A percentile compares a stretch with the other conserved stretches of the same genome.
phyloP scores from a whole-genome alignment of 2,797 vertebrate species.

The Ceryle rudis region DNA sequence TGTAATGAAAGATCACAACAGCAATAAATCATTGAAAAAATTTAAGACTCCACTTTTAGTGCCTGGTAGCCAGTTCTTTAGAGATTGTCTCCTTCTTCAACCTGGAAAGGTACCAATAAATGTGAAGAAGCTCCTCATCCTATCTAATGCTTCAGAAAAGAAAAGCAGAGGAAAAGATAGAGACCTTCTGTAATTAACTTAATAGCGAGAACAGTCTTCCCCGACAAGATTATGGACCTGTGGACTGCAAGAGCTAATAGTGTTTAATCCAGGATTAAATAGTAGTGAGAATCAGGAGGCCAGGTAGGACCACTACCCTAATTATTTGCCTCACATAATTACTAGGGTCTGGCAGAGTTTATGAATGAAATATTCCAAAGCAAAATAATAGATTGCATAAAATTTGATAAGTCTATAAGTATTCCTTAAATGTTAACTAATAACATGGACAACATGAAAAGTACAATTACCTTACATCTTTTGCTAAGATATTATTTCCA shows the following conservation, averaged over 20 bases:
- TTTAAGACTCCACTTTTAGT: background rate
- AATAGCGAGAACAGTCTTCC: conserved; percentile 40
- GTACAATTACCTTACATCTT: background rate
- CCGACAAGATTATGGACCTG: conserved; percentile 50
- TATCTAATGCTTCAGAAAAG: conserved; percentile 65
- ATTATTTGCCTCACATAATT: background rate
- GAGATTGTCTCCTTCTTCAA: conserved; percentile 22
- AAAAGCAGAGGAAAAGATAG: conserved; percentile 62
- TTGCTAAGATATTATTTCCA: background rate
- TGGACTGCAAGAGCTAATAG: conserved; percentile 48
- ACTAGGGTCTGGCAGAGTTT: background rate
- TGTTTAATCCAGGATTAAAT: conserved; percentile 58
- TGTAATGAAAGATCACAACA: background rate
- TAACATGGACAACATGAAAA: background rate
- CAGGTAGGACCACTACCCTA: background rate
- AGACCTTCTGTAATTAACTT: conserved; percentile 62
- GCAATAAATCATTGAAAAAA: background rate
- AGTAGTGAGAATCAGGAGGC: conserved; percentile 30
- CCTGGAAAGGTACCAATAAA: conserved; percentile 61
- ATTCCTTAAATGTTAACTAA: background rate
- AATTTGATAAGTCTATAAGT: background rate
- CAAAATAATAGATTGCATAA: background rate
- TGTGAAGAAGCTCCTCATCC: conserved; percentile 56
- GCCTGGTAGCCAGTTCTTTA: background rate
- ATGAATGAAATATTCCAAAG: background rate